Evolutionary conservation across 2,113 vertebrate genomes (phyloP).

Genomic region (Calyptommatus sinebrachiatus): DNA sequence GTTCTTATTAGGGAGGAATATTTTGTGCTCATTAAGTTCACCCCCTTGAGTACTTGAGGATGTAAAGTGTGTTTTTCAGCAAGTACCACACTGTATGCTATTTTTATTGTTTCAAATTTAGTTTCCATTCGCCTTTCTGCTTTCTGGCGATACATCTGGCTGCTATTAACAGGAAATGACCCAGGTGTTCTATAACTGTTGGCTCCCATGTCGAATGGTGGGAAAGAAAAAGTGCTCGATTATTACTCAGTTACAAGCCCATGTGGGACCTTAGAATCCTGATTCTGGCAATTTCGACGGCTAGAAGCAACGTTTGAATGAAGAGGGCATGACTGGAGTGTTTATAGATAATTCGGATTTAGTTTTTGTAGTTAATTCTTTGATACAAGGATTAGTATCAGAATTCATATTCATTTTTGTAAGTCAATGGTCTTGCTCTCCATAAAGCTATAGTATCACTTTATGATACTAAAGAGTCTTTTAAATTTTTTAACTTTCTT

Average conservation of each 20-base stretch:
- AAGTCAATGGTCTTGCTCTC: background rate
- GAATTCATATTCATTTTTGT: background rate
- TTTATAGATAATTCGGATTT: background rate
- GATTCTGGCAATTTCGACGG: background rate
- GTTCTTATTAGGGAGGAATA: slow-evolving; percentile 58
- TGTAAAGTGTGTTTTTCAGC: slow-evolving; percentile 31
- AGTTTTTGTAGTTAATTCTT: background rate
- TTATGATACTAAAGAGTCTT: background rate
- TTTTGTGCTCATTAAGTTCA: slow-evolving; percentile 62
- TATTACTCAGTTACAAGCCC: background rate
- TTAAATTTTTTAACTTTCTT: too few relatives aligned
- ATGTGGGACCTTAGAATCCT: background rate
- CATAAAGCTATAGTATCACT: too few relatives aligned
- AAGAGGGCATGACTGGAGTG: background rate
- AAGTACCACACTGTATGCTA: background rate
- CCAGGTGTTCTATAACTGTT: background rate
- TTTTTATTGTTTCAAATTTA: slow-evolving; percentile 7
- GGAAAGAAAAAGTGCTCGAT: background rate
- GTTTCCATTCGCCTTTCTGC: background rate
- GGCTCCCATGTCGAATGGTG: background rate
- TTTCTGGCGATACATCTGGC: slow-evolving; percentile 3
- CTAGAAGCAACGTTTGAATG: background rate
- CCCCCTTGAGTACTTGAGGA: slow-evolving; percentile 49
- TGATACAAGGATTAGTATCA: background rate
- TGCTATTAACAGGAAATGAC: slow-evolving; percentile 2